Conservation (phyloP, 2,888 invertebrate species). For the Eupeodes luniger region DNA sequence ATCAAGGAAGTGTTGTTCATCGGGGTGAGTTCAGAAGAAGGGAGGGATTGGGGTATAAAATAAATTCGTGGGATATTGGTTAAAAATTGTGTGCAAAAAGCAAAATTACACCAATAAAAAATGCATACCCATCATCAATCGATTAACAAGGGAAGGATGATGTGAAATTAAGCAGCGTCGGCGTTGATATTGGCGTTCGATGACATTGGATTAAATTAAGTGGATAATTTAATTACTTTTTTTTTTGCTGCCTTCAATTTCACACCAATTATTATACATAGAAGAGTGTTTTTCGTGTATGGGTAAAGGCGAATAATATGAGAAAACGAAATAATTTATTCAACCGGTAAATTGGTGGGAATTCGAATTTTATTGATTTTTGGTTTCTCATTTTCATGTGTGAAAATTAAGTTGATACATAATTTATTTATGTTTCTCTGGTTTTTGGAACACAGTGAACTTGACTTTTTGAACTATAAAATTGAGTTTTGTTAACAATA, state of each 20-base stretch:
- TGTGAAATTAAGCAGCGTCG: conserved; percentile 43
- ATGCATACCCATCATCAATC: background rate
- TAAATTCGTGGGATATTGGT: conserved; percentile 20
- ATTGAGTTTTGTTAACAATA: no score
- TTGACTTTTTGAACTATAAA: background rate
- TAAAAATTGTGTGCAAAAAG: background rate
- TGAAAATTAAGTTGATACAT: background rate
- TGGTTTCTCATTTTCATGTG: background rate
- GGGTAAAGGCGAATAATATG: conserved; percentile 5
- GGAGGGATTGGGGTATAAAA: background rate
- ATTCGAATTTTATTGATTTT: conserved; percentile 43
- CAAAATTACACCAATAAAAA: conserved; percentile 26
- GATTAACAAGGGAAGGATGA: conserved; percentile 30
- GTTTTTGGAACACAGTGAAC: background rate
- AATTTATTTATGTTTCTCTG: background rate
- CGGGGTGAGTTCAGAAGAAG: conserved; percentile 12
- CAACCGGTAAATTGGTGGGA: conserved; percentile 64
- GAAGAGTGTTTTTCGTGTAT: background rate
- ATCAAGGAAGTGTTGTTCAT: conserved; percentile 28
- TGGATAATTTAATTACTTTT: conserved; percentile 49
- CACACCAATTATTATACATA: conserved; percentile 12
- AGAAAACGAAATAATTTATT: conserved; percentile 21
- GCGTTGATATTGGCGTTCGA: conserved; percentile 14
- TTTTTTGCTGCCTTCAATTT: conserved; percentile 28
- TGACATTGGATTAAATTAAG: conserved; percentile 68